These are phyloP conservation scores for Aleiodes sp. DNA, from an alignment of 1,140 invertebrate species.

Conservation along the genomic window DNA sequence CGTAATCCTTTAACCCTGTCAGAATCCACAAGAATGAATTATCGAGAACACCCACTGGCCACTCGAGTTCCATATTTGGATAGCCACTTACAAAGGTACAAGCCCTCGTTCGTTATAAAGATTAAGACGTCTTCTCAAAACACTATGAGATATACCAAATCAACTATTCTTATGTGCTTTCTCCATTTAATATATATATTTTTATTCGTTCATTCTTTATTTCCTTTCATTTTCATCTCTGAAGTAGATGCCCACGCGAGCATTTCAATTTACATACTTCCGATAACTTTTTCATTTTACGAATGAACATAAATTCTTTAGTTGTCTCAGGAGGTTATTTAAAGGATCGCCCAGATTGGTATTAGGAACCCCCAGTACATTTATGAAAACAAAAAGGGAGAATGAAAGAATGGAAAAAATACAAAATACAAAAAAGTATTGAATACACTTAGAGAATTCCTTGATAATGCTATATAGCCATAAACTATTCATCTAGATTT, in stretches of 20 bases:
- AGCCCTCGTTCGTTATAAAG: constrained; percentile 47
- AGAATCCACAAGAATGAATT: constrained; percentile 41
- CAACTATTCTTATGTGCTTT: constrained; percentile 16
- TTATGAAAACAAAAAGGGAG: background rate
- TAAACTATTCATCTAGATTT: background rate
- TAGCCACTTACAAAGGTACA: constrained; percentile 24
- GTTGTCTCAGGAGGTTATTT: constrained; percentile 5
- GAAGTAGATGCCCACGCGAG: constrained; percentile 32
- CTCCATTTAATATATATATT: constrained; percentile 1
- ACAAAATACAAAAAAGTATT: background rate
- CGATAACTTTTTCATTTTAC: constrained; percentile 32
- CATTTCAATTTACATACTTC: constrained; percentile 53
- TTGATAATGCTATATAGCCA: background rate
- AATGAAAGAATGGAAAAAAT: too few relatives aligned
- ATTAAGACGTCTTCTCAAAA: constrained; percentile 47
- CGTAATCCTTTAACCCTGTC: constrained; percentile 28
- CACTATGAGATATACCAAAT: constrained; percentile 28
- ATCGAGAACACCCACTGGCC: constrained; percentile 40
- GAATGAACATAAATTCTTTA: constrained; percentile 9
- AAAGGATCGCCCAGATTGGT: constrained; percentile 16
- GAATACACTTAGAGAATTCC: background rate
- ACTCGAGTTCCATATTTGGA: constrained; percentile 6
- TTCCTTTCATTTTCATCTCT: background rate
- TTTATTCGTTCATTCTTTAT: background rate
- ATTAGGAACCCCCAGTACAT: background rate